These are phyloP conservation scores for Julus scanicus DNA, from an alignment of 2,888 invertebrate genomes.

Conservation along the genomic window DNA sequence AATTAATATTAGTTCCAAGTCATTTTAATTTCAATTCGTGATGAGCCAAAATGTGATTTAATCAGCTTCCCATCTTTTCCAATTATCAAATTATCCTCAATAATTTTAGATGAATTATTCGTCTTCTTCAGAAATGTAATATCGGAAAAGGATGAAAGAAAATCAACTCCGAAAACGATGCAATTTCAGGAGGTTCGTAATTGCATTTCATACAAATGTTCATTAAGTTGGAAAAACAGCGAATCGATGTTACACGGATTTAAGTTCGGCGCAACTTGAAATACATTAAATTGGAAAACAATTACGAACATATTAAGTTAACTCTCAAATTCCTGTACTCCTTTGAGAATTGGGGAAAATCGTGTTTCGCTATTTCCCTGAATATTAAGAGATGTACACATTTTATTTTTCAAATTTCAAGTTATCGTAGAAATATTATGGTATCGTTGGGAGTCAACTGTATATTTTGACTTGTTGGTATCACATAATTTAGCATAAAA, in stretches of 20 bases:
- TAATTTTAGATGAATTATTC: not conserved
- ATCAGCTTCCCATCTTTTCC: not conserved
- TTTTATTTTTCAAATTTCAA: not conserved
- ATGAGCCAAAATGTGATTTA: not conserved
- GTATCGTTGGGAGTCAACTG: too few relatives aligned
- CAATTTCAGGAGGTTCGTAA: not conserved
- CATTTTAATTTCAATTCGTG: not conserved
- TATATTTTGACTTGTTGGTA: too few relatives aligned
- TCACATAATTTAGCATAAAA: too few relatives aligned
- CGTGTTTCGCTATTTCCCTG: not conserved
- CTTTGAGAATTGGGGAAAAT: not conserved
- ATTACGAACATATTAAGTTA: not conserved
- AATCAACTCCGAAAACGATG: not conserved
- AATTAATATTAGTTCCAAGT: not conserved
- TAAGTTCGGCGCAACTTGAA: not conserved
- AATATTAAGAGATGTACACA: not conserved
- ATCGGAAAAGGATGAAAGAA: not conserved
- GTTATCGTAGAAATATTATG: not conserved
- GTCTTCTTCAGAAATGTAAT: not conserved
- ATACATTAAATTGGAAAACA: not conserved
- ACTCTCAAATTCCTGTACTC: not conserved
- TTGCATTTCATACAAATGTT: not conserved
- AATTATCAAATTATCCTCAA: slow-evolving; percentile 4
- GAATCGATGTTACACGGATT: not conserved
- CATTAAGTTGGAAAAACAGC: not conserved